Conservation (phyloP, 1,140 invertebrate genomes). For the Atta colombica region DNA sequence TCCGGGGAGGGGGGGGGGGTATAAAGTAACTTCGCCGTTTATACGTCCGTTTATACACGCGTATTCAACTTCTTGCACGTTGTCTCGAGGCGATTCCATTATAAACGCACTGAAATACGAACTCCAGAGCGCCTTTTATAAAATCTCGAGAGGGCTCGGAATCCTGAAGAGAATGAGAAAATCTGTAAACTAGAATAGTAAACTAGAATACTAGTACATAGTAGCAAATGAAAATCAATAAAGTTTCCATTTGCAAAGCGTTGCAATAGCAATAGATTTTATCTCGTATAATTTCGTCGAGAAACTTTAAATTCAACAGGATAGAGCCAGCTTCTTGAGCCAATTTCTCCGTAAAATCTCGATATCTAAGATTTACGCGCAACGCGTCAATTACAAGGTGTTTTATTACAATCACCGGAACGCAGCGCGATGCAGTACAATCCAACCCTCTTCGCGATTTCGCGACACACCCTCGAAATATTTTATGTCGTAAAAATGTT, state of each 20-base stretch:
- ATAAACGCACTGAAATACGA: not conserved
- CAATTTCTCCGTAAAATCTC: conserved; percentile 86
- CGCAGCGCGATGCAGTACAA: conserved; percentile 65
- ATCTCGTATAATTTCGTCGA: not conserved
- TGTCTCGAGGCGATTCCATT: conserved; percentile 29
- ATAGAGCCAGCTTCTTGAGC: conserved; percentile 79
- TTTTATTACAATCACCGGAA: conserved; percentile 81
- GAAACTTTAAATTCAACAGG: conserved; percentile 56
- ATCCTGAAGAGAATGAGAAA: not conserved
- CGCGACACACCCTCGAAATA: conserved; percentile 78
- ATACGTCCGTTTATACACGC: conserved; percentile 32
- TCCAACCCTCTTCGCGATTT: conserved; percentile 66
- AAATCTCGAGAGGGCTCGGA: not conserved
- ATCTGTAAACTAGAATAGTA: not conserved
- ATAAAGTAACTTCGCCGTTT: conserved; percentile 77
- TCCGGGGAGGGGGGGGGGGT: conserved; percentile 69
- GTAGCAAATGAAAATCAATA: not conserved
- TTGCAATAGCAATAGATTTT: not conserved
- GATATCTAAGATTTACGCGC: conserved; percentile 85
- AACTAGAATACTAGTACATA: not conserved
- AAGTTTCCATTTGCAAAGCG: not conserved
- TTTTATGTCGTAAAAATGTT: conserved; percentile 86
- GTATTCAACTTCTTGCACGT: conserved; percentile 21
- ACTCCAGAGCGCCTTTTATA: not conserved
- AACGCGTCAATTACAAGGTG: conserved; percentile 86